A percentile compares a stretch with the other conserved stretches of the same genome.
Evolutionary conservation across 2,888 invertebrate genomes (phyloP).

Genomic region (Troilus luridus): DNA sequence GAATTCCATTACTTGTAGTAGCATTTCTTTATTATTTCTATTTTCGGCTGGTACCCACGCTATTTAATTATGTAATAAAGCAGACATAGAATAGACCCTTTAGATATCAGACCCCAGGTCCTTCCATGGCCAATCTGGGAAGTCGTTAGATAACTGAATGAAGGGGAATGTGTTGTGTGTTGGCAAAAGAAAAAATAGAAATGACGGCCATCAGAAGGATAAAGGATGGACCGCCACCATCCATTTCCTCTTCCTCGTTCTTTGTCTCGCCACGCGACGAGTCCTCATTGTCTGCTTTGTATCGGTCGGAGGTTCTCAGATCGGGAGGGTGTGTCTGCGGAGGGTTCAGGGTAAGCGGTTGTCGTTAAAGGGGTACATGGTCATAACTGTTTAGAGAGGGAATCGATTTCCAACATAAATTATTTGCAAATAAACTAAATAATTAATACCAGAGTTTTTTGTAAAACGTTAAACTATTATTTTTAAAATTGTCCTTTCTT

Average conservation of each 20-base stretch:
- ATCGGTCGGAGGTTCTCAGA: background rate
- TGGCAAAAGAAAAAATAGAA: background rate
- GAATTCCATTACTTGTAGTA: too few relatives aligned
- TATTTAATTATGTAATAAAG: background rate
- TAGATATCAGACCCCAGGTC: background rate
- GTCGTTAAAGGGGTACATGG: background rate
- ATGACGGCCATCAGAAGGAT: background rate
- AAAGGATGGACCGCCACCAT: background rate
- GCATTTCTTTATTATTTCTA: too few relatives aligned
- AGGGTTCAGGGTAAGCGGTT: background rate
- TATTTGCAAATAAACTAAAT: background rate
- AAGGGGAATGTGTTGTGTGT: background rate
- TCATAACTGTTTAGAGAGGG: background rate
- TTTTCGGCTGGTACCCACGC: too few relatives aligned
- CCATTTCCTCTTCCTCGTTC: constrained; percentile 19
- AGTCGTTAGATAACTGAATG: background rate
- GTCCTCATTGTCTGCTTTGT: background rate
- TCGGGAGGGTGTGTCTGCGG: background rate
- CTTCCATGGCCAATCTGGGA: constrained; percentile 1
- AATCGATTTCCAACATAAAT: background rate
- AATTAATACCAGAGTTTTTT: too few relatives aligned
- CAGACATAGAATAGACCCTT: too few relatives aligned
- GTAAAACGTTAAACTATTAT: too few relatives aligned
- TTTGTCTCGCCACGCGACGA: constrained; percentile 5
- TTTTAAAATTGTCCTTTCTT: too few relatives aligned